Evolutionary conservation across 2,113 vertebrate species (phyloP).

Genomic region (Chamaetylas fuelleborni): DNA sequence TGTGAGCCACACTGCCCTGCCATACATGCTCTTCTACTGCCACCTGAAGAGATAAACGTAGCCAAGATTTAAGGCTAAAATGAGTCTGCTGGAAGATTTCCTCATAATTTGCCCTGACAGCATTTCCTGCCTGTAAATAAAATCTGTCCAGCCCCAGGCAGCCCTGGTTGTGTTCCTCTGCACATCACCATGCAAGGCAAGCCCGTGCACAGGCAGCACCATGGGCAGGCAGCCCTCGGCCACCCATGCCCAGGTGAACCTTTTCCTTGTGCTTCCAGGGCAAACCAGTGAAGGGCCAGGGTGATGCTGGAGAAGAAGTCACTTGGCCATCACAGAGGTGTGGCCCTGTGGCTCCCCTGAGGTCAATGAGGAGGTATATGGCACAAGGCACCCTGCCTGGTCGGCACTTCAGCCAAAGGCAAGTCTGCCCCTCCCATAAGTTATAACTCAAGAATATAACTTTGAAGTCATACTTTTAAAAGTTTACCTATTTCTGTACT

Average conservation of each 20-base stretch:
- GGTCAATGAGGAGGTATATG: neutral
- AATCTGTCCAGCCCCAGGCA: neutral
- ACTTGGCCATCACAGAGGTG: neutral
- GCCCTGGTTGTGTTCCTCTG: neutral
- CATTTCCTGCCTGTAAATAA: slow-evolving; percentile 22
- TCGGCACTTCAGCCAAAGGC: neutral
- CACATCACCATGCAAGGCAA: fast-evolving
- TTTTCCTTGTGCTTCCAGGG: neutral
- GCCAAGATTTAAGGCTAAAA: neutral
- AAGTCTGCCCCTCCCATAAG: neutral
- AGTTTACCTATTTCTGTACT: neutral
- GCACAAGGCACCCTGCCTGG: neutral
- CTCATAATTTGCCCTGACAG: slow-evolving; percentile 16
- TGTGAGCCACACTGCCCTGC: neutral
- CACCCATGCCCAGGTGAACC: neutral
- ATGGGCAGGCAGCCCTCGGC: fast-evolving
- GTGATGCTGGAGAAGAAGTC: neutral
- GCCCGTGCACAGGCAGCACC: fast-evolving
- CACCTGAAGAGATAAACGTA: neutral
- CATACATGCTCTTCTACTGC: neutral
- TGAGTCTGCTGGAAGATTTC: slow-evolving; percentile 4
- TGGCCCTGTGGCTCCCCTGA: neutral
- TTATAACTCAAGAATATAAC: neutral
- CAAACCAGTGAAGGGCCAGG: neutral
- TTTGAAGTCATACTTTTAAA: neutral